phyloP scores from a whole-genome alignment of 2,888 invertebrate genomes.

The Biston stratarius region DNA sequence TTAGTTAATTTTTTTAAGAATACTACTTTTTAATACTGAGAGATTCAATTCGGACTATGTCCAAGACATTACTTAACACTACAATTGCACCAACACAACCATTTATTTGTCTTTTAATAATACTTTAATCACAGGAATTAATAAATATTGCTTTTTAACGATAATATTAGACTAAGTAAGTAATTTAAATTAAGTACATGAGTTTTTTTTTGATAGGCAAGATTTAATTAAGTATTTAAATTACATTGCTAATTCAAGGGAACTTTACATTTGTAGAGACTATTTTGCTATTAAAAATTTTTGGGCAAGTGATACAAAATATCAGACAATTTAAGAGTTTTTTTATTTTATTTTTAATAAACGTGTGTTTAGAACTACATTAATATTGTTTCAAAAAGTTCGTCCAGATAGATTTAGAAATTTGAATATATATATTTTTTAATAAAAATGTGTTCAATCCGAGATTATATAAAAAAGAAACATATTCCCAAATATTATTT shows the following conservation, averaged over 20 bases:
- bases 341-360: too few relatives aligned
- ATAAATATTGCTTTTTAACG: slow-evolving; percentile 75
- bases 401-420: too few relatives aligned
- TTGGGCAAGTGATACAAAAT: too few relatives aligned
- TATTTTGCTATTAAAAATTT: background rate
- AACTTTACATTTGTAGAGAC: background rate
- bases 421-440: too few relatives aligned
- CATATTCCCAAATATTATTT: background rate
- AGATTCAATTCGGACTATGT: slow-evolving; percentile 62
- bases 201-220: slow-evolving; percentile 8
- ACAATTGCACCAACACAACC: slow-evolving; percentile 85
- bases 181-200: slow-evolving; percentile 43
- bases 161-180: slow-evolving; percentile 57
- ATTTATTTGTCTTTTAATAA: slow-evolving; percentile 77
- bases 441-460: too few relatives aligned
- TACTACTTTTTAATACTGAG: slow-evolving; percentile 43
- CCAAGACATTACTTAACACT: slow-evolving; percentile 73
- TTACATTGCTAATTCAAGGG: background rate
- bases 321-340: too few relatives aligned
- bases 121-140: slow-evolving; percentile 78
- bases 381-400: too few relatives aligned
- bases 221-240: slow-evolving; percentile 12
- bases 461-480: too few relatives aligned
- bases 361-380: too few relatives aligned
- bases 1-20: slow-evolving; percentile 18